Percentiles rank a stretch among this genome's conserved stretches.
phyloP scores from a whole-genome alignment of 2,113 vertebrate species.

The Xiphias gladius region DNA sequence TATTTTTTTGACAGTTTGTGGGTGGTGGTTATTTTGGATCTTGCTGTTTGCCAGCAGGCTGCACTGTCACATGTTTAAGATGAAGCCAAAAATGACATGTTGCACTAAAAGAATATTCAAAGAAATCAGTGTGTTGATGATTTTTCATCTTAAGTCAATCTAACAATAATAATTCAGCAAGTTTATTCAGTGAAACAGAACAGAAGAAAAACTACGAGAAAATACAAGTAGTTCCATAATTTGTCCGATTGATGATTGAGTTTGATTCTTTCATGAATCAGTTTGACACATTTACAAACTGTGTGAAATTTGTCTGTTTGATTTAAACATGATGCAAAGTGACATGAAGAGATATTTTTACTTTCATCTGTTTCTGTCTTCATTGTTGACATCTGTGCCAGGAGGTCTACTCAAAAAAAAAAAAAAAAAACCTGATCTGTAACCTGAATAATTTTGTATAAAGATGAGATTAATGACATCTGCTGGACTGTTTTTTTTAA shows the following conservation, averaged over 20 bases:
- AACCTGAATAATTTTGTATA: background rate
- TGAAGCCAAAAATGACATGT: constrained; percentile 7
- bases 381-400: too few relatives aligned
- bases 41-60: background rate
- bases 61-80: background rate
- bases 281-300: background rate
- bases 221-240: too few relatives aligned
- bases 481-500: too few relatives aligned
- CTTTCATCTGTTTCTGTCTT: too few relatives aligned
- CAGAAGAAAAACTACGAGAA: too few relatives aligned
- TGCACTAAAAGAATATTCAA: constrained; percentile 32
- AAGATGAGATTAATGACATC: background rate
- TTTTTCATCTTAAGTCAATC: background rate
- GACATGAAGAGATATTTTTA: too few relatives aligned
- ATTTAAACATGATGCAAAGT: too few relatives aligned
- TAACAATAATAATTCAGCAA: background rate
- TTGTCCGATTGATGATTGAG: background rate
- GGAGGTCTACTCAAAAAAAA: too few relatives aligned
- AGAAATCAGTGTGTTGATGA: background rate
- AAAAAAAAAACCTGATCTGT: too few relatives aligned
- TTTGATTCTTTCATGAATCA: background rate
- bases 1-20: background rate
- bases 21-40: background rate
- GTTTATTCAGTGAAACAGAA: background rate
- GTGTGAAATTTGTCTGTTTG: too few relatives aligned